Evolutionary conservation across 23 tunicate genomes (phyloP).

Genomic region (Diplosoma virens): DNA sequence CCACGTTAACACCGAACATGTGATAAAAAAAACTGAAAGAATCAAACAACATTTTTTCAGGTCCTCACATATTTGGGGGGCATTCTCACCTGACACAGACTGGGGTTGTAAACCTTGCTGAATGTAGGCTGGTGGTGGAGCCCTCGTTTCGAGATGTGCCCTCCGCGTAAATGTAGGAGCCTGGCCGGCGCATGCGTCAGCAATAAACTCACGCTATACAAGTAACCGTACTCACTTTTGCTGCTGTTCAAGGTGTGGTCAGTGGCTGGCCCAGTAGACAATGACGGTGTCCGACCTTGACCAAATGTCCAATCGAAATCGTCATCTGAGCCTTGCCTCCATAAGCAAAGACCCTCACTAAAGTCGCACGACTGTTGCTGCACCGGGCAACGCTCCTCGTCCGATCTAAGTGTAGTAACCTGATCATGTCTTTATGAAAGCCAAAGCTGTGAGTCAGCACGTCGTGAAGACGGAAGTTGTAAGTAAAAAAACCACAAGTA

Average conservation of each 20-base stretch:
- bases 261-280: slow-evolving; percentile 62
- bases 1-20: slow-evolving; percentile 69
- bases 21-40: slow-evolving; percentile 63
- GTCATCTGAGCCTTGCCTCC: slow-evolving; percentile 75
- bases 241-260: slow-evolving; percentile 59
- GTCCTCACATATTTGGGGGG: neutral
- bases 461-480: no score
- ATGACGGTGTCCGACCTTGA: slow-evolving; percentile 68
- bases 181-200: slow-evolving; percentile 4
- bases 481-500: no score
- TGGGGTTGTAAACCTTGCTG: slow-evolving; percentile 57
- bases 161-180: slow-evolving; percentile 78
- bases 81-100: slow-evolving; percentile 57
- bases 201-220: no score
- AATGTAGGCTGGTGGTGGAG: slow-evolving; percentile 44
- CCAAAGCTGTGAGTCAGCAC: no score
- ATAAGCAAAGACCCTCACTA: slow-evolving; percentile 67
- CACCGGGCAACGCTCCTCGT: slow-evolving; percentile 60
- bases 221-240: slow-evolving; percentile 77
- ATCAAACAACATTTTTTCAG: neutral
- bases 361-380: slow-evolving; percentile 65
- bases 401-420: no score
- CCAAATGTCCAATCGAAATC: slow-evolving; percentile 79
- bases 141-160: slow-evolving; percentile 67
- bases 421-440: no score